These are phyloP conservation scores for Gymnocheta viridis DNA, from an alignment of 2,888 invertebrate genomes.

Conservation along the genomic window DNA sequence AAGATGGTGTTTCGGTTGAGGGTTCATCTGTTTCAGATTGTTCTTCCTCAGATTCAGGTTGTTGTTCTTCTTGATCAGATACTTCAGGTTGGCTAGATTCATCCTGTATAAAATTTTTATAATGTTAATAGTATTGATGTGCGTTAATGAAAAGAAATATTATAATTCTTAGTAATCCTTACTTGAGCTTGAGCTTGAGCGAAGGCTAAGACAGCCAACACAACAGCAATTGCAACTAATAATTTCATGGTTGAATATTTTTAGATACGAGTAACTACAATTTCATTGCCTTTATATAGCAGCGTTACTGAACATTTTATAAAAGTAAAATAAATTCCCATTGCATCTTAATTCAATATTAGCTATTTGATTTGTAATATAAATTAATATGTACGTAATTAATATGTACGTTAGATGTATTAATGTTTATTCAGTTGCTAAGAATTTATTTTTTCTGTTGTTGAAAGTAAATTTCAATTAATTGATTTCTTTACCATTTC, in stretches of 20 bases:
- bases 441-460: neutral
- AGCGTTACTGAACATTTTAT: neutral
- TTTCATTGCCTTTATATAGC: conserved; percentile 7
- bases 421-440: neutral
- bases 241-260: conserved; percentile 12
- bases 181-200: conserved; percentile 38
- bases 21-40: neutral
- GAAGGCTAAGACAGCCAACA: conserved; percentile 22
- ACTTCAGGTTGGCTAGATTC: neutral
- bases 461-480: neutral
- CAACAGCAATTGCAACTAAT: neutral
- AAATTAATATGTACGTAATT: neutral
- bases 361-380: neutral
- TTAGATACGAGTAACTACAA: neutral
- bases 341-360: neutral
- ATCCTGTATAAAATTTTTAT: neutral
- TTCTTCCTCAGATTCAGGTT: neutral
- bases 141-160: neutral
- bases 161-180: neutral
- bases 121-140: neutral
- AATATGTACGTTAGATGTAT: too few species aligned
- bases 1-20: neutral
- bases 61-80: neutral
- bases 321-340: neutral
- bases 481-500: neutral